phyloP scores from a whole-genome alignment of 2,113 vertebrate species.

The Corynorhinus townsendii region DNA sequence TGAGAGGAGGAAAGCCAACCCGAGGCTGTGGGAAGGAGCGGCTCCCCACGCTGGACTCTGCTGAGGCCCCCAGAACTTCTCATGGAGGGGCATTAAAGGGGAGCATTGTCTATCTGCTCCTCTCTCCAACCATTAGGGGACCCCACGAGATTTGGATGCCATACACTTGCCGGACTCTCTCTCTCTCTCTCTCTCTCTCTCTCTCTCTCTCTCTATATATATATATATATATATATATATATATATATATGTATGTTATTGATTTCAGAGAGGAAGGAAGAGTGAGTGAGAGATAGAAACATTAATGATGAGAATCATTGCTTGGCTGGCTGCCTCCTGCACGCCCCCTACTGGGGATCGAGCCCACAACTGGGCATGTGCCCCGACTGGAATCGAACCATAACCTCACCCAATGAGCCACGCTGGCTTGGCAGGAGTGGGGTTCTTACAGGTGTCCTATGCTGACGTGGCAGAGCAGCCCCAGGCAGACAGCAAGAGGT shows the following conservation, averaged over 20 bases:
- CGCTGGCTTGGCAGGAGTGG: not conserved
- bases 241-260: accelerated
- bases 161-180: accelerated
- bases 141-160: accelerated
- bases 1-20: not conserved
- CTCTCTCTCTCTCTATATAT: too few relatives aligned
- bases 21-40: accelerated
- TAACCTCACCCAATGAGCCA: too few relatives aligned
- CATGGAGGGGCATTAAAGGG: accelerated
- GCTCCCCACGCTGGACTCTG: not conserved
- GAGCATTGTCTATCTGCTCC: not conserved
- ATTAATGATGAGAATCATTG: too few relatives aligned
- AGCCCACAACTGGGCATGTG: too few relatives aligned
- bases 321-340: too few relatives aligned
- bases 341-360: too few relatives aligned
- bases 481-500: not conserved
- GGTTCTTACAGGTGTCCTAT: not conserved
- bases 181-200: too few relatives aligned
- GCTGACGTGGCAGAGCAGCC: not conserved
- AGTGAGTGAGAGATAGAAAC: too few relatives aligned
- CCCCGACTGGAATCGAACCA: too few relatives aligned
- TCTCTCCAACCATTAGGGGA: not conserved
- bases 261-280: too few relatives aligned
- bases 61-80: not conserved
- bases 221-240: too few relatives aligned